Percentiles rank a stretch among this genome's conserved stretches.
These are phyloP conservation scores for Benitochromis conjunctus DNA, from an alignment of 2,113 vertebrate genomes.

Conservation along the genomic window DNA sequence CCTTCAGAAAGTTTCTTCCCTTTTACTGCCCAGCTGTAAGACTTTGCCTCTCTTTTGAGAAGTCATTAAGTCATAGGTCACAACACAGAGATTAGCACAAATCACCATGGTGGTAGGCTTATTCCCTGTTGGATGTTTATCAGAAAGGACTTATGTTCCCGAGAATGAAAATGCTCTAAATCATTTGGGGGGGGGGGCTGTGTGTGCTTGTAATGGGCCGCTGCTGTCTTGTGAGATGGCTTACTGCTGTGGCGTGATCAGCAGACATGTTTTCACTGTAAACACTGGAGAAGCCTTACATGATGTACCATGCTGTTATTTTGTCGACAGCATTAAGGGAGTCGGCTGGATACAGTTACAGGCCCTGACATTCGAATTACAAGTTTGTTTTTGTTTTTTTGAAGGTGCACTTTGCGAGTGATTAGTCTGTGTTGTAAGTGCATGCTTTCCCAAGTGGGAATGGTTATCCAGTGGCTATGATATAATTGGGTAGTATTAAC, in stretches of 20 bases:
- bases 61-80: conserved; percentile 11
- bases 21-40: background rate
- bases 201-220: conserved; percentile 43
- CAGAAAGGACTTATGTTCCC: conserved; percentile 53
- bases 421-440: conserved; percentile 1
- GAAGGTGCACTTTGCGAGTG: background rate
- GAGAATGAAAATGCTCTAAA: conserved; percentile 52
- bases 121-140: conserved; percentile 14
- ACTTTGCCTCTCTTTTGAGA: background rate
- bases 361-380: conserved; percentile 23
- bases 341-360: conserved; percentile 31
- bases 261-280: conserved; percentile 58
- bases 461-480: background rate
- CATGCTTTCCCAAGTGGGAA: background rate
- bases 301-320: conserved; percentile 41
- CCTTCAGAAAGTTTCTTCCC: background rate
- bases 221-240: conserved; percentile 40
- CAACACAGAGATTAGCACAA: conserved; percentile 8
- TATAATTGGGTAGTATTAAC: background rate
- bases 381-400: background rate
- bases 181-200: conserved; percentile 29
- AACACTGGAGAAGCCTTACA: conserved; percentile 37
- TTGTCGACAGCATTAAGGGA: conserved; percentile 47
- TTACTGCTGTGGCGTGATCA: conserved; percentile 31
- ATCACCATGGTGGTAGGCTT: background rate